A percentile compares a stretch with the other conserved stretches of the same genome.
Evolutionary conservation across 2,797 vertebrate genomes (phyloP).

Genomic region (Adelosebastes latens): DNA sequence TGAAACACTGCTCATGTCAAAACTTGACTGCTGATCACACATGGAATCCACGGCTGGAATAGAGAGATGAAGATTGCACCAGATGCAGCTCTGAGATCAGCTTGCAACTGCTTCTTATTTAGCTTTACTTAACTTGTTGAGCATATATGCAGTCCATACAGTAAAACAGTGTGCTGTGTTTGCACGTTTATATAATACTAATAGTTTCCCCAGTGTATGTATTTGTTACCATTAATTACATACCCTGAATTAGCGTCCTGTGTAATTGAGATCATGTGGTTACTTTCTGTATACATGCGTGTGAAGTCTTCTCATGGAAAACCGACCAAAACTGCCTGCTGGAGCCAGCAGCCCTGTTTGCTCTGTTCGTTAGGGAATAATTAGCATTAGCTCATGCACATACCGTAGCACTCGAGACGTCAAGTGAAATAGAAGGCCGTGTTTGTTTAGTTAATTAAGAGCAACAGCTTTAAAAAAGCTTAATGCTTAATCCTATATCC

Average conservation of each 20-base stretch:
- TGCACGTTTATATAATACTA: neutral
- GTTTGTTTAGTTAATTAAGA: constrained; percentile 80
- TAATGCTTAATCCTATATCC: constrained; percentile 71
- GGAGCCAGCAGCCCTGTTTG: constrained; percentile 26
- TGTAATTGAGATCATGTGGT: constrained; percentile 21
- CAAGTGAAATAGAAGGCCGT: constrained; percentile 63
- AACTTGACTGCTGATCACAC: constrained; percentile 71
- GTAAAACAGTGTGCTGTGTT: neutral
- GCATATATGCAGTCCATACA: neutral
- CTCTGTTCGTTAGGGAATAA: constrained; percentile 50
- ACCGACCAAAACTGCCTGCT: neutral
- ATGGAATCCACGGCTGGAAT: constrained; percentile 33
- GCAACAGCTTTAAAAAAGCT: constrained; percentile 69
- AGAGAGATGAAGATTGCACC: constrained; percentile 36
- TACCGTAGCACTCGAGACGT: constrained; percentile 46
- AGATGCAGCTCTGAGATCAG: constrained; percentile 49
- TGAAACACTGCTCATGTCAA: constrained; percentile 70
- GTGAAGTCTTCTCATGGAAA: constrained; percentile 27
- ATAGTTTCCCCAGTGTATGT: constrained; percentile 3
- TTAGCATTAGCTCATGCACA: constrained; percentile 65
- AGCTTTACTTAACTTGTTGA: neutral
- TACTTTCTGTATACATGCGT: neutral
- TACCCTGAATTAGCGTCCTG: constrained; percentile 22
- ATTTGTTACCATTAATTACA: constrained; percentile 16
- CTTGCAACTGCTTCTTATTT: neutral